Percentiles rank a stretch among this genome's conserved stretches.
Conservation (phyloP, 2,113 vertebrate species). For the Macroglossus sobrinus region DNA sequence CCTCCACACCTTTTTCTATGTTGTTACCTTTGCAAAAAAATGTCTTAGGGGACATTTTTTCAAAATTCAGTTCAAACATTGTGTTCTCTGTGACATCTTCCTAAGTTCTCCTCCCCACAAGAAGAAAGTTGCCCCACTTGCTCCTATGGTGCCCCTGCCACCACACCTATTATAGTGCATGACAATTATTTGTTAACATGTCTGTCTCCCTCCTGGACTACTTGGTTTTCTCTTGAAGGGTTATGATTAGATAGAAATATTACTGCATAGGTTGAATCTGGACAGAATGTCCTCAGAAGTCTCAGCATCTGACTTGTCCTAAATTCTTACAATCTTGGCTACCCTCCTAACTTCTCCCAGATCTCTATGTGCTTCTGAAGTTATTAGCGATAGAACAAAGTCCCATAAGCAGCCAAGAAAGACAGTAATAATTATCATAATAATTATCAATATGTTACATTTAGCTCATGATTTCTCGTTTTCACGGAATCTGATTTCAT, state of each 20-base stretch:
- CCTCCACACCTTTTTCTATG: neutral
- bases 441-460: neutral
- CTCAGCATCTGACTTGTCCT: neutral
- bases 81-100: neutral
- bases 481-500: neutral
- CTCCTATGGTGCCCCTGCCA: neutral
- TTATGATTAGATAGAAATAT: neutral
- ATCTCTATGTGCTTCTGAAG: neutral
- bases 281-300: neutral
- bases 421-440: neutral
- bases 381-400: constrained; percentile 41
- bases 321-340: constrained; percentile 18
- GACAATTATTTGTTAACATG: neutral
- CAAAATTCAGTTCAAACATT: neutral
- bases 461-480: neutral
- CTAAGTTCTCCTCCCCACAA: neutral
- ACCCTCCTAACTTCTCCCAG: constrained; percentile 46
- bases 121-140: neutral
- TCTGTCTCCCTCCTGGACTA: neutral
- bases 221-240: neutral
- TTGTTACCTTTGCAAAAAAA: neutral
- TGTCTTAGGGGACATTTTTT: neutral
- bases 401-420: neutral
- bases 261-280: neutral
- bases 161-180: neutral